Evolutionary conservation across 2,113 vertebrate genomes (phyloP).

Genomic region (Anguilla japonica): DNA sequence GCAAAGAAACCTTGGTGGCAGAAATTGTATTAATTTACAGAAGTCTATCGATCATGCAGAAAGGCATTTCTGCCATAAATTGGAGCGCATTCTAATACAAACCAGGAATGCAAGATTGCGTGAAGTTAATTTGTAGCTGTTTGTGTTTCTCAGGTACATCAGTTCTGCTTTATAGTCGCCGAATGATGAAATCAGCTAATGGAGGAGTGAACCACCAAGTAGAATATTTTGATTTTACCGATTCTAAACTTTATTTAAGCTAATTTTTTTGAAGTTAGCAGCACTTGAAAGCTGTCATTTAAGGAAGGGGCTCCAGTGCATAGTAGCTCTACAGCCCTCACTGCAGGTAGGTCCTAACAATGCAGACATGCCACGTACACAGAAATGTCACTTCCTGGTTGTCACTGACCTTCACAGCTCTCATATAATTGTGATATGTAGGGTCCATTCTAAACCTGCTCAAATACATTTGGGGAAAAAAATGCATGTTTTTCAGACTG

Average conservation of each 20-base stretch:
- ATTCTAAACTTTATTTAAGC: too few relatives aligned
- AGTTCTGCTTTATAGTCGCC: neutral
- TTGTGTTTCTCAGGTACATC: neutral
- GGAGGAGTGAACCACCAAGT: neutral
- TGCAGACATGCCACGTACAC: too few relatives aligned
- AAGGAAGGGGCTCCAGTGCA: neutral
- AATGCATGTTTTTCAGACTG: too few relatives aligned
- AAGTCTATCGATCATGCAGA: neutral
- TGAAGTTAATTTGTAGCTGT: neutral
- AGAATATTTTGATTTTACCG: neutral
- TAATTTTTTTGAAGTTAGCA: neutral
- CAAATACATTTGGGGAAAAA: too few relatives aligned
- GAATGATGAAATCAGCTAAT: neutral
- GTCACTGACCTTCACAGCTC: too few relatives aligned
- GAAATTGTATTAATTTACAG: neutral
- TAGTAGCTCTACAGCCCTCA: too few relatives aligned
- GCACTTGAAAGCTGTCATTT: neutral
- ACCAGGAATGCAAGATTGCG: neutral
- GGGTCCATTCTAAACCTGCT: too few relatives aligned
- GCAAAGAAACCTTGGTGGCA: neutral
- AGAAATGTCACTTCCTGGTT: too few relatives aligned
- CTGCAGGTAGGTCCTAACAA: too few relatives aligned
- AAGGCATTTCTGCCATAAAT: slow-evolving; percentile 13
- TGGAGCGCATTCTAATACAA: too few relatives aligned
- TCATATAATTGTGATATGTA: too few relatives aligned